Percentiles rank a stretch among this genome's conserved stretches.
These are phyloP conservation scores for Drosophila serrata DNA, from an alignment of 1,140 invertebrate species.

Conservation along the genomic window DNA sequence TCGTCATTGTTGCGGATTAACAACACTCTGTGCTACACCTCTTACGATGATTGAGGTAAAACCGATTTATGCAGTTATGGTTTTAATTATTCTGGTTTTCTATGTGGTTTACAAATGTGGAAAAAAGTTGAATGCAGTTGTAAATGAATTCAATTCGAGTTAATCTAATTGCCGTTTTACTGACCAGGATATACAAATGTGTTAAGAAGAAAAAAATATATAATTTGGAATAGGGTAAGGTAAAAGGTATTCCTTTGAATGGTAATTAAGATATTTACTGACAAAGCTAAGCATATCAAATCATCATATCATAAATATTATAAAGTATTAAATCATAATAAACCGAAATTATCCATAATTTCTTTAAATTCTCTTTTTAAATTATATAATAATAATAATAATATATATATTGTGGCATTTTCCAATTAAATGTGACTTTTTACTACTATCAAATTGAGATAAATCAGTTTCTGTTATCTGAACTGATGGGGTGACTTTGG, in stretches of 20 bases:
- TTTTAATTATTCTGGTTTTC: constrained; percentile 3
- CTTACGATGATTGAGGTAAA: constrained; percentile 17
- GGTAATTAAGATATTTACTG: neutral
- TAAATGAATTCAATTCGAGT: constrained; percentile 18
- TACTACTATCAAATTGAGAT: neutral
- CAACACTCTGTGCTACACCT: constrained; percentile 17
- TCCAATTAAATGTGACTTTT: neutral
- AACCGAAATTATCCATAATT: no score
- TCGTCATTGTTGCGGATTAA: constrained; percentile 7
- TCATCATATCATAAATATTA: no score
- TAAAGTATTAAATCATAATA: no score
- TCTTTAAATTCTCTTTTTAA: no score
- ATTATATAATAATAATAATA: no score
- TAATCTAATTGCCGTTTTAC: constrained; percentile 14
- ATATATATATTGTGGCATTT: no score
- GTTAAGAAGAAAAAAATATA: neutral
- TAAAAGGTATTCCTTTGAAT: neutral
- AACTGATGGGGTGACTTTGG: neutral
- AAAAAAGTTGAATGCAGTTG: neutral
- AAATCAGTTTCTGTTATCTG: neutral
- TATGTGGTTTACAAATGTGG: neutral
- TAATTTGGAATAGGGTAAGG: neutral
- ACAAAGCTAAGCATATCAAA: neutral
- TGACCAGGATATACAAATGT: neutral
- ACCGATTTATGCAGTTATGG: constrained; percentile 3